Conservation (phyloP, 2,888 invertebrate species). For the Meghimatium bilineatum region DNA sequence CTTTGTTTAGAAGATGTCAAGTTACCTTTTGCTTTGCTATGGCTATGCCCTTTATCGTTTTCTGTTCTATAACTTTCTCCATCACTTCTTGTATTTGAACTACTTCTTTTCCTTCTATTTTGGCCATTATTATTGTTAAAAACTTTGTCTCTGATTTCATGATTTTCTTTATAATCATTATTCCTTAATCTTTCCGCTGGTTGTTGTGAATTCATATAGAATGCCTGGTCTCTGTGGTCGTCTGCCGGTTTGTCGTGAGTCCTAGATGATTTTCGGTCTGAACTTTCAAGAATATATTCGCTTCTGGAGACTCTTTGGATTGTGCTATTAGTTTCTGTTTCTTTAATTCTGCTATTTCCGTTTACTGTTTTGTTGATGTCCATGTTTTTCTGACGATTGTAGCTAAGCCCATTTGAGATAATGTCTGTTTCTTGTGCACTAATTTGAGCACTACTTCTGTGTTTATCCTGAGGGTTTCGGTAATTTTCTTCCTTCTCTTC, state of each 20-base stretch:
- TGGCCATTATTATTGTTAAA: background rate
- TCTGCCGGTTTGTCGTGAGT: background rate
- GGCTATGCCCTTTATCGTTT: background rate
- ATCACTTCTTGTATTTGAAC: background rate
- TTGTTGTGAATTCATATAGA: background rate
- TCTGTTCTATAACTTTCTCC: background rate
- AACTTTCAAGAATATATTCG: background rate
- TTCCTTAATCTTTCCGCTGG: background rate
- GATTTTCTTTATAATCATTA: background rate
- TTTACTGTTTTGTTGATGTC: background rate
- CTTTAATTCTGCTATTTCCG: background rate
- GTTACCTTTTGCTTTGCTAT: background rate
- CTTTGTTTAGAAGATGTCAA: slow-evolving; percentile 2
- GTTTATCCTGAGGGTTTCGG: background rate
- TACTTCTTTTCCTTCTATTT: background rate
- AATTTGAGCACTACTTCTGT: background rate
- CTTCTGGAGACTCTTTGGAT: background rate
- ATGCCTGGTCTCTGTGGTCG: background rate
- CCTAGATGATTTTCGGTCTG: background rate
- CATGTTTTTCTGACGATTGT: background rate
- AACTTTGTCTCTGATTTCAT: background rate
- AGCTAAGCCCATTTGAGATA: background rate
- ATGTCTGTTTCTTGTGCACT: background rate
- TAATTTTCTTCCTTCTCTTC: background rate
- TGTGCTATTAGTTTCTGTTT: background rate